phyloP scores from a whole-genome alignment of 2,797 vertebrate genomes.

The Heteromormyrus szaboi region DNA sequence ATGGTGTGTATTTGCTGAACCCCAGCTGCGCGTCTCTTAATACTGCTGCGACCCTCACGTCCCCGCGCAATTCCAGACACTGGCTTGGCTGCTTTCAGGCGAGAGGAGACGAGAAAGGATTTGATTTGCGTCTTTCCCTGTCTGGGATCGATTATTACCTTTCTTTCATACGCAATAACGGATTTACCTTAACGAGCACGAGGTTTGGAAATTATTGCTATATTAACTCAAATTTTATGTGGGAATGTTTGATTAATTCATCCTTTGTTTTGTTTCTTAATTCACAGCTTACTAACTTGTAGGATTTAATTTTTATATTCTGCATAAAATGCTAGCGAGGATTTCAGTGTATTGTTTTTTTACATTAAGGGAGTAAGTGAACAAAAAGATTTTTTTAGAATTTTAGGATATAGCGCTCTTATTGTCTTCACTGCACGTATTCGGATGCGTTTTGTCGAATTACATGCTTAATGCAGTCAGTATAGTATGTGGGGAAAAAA shows the following conservation, averaged over 20 bases:
- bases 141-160: slow-evolving; percentile 61
- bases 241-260: neutral
- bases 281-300: slow-evolving; percentile 29
- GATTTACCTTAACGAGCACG: slow-evolving; percentile 59
- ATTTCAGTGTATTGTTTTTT: neutral
- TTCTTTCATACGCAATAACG: slow-evolving; percentile 54
- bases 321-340: neutral
- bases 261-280: slow-evolving; percentile 12
- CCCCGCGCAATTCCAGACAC: slow-evolving; percentile 57
- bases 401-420: neutral
- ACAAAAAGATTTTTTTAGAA: slow-evolving; percentile 40
- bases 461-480: neutral
- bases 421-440: neutral
- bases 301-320: neutral
- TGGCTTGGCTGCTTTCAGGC: slow-evolving; percentile 49
- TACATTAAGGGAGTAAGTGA: neutral
- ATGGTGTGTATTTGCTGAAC: slow-evolving; percentile 36
- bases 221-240: slow-evolving; percentile 8
- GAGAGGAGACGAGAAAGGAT: slow-evolving; percentile 49
- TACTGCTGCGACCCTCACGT: slow-evolving; percentile 47
- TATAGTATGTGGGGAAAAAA: neutral
- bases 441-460: neutral
- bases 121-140: slow-evolving; percentile 62
- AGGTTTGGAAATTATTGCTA: slow-evolving; percentile 51
- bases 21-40: slow-evolving; percentile 48